Evolutionary conservation across 1,140 invertebrate species (phyloP).

Genomic region (Zaprionus vittiger): DNA sequence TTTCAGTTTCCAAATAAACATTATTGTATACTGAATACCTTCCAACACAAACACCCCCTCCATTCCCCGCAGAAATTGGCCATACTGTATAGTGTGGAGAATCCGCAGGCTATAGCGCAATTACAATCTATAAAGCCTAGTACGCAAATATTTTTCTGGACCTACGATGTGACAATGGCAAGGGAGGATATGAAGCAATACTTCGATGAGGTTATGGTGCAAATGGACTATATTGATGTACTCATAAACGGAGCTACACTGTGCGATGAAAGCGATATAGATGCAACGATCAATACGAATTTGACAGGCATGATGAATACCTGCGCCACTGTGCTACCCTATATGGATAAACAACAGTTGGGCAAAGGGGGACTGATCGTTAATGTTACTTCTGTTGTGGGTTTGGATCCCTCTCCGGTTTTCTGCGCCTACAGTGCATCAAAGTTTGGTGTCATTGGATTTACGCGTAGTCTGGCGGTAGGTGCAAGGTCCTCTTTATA

Average conservation of each 20-base stretch:
- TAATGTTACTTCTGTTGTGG: conserved; percentile 87
- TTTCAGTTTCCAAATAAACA: neutral
- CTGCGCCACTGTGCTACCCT: conserved; percentile 65
- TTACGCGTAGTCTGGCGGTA: conserved; percentile 84
- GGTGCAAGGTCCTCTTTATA: neutral
- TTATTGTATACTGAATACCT: neutral
- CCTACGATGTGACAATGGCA: conserved; percentile 74
- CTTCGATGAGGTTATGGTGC: conserved; percentile 72
- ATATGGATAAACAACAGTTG: conserved; percentile 86
- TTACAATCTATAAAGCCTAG: conserved; percentile 69
- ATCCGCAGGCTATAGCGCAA: conserved; percentile 69
- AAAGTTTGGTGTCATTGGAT: conserved; percentile 85
- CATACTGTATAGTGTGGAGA: conserved; percentile 72
- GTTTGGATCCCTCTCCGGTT: conserved; percentile 83
- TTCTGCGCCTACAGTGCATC: conserved; percentile 85
- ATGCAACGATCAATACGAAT: conserved; percentile 75
- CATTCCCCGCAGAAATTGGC: conserved; percentile 66
- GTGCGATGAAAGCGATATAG: conserved; percentile 68
- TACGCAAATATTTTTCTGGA: conserved; percentile 79
- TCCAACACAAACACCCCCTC: neutral
- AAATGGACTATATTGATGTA: conserved; percentile 79
- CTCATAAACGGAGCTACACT: conserved; percentile 76
- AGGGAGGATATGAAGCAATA: conserved; percentile 76
- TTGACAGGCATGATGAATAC: conserved; percentile 77
- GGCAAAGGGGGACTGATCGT: conserved; percentile 88